These are phyloP conservation scores for Gephyroberyx darwinii DNA, from an alignment of 2,797 vertebrate species.

Conservation along the genomic window DNA sequence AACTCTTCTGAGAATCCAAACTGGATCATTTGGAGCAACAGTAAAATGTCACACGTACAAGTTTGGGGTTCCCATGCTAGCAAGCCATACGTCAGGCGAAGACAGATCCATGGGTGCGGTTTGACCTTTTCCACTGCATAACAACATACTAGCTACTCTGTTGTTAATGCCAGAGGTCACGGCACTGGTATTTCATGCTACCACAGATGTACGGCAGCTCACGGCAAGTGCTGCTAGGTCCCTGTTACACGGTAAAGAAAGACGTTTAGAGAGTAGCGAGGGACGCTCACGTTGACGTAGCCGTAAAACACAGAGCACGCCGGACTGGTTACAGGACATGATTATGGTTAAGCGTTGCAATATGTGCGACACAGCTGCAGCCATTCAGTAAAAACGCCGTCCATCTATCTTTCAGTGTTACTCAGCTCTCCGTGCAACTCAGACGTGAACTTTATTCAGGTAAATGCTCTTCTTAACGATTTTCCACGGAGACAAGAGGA, in stretches of 20 bases:
- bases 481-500: conserved; percentile 29
- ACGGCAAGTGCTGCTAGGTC: conserved; percentile 1
- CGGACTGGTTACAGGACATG: conserved; percentile 29
- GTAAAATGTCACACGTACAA: conserved; percentile 42
- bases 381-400: background rate
- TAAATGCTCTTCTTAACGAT: conserved; percentile 22
- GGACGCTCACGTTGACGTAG: conserved; percentile 25
- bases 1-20: conserved; percentile 24
- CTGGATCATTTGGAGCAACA: conserved; percentile 21
- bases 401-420: conserved; percentile 12
- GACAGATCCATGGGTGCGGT: conserved; percentile 40
- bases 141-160: conserved; percentile 14
- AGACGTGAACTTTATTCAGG: conserved; percentile 44
- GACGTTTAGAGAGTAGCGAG: conserved; percentile 20
- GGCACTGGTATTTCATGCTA: conserved; percentile 23
- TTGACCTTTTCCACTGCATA: conserved; percentile 51
- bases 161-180: conserved; percentile 35
- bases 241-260: conserved; percentile 16
- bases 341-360: conserved; percentile 52
- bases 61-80: conserved; percentile 33
- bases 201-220: conserved; percentile 3
- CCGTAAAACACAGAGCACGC: conserved; percentile 24
- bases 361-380: conserved; percentile 37
- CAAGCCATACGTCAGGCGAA: conserved; percentile 32
- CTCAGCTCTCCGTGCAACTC: conserved; percentile 19